These are phyloP conservation scores for Brachypalpus laphriformis DNA, from an alignment of 2,888 invertebrate genomes.

Conservation along the genomic window DNA sequence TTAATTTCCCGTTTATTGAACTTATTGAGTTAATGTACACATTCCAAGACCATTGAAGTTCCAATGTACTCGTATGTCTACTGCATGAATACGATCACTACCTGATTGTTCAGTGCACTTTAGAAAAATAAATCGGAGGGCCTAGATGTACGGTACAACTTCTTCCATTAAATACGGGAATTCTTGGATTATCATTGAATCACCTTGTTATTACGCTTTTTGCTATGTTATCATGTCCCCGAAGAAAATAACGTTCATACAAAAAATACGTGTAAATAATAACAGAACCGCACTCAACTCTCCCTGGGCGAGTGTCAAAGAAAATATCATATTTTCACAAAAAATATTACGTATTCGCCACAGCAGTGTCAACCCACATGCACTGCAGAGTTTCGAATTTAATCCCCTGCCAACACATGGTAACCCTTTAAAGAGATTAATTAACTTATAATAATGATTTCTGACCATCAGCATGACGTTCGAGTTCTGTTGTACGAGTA, in stretches of 20 bases:
- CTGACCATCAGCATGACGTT: not conserved
- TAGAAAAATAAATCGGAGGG: too few relatives aligned
- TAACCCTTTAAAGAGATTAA: not conserved
- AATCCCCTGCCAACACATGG: not conserved
- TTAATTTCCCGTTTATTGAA: too few relatives aligned
- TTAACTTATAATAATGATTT: slow-evolving; percentile 10
- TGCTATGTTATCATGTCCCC: not conserved
- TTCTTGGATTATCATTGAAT: not conserved
- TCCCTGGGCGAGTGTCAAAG: not conserved
- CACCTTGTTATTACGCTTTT: not conserved
- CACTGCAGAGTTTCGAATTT: not conserved
- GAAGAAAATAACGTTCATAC: not conserved
- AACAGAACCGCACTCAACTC: not conserved
- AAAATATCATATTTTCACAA: slow-evolving; percentile 2
- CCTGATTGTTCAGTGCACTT: too few relatives aligned
- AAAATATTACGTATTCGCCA: not conserved
- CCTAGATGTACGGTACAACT: too few relatives aligned
- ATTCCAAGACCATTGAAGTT: too few relatives aligned
- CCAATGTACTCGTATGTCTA: too few relatives aligned
- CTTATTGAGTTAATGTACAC: too few relatives aligned
- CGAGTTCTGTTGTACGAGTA: not conserved
- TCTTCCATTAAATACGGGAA: too few relatives aligned
- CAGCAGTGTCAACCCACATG: not conserved
- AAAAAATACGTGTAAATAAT: not conserved
- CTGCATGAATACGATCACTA: too few relatives aligned